Conservation (phyloP, 2,797 vertebrate genomes). For the Rhinella marina region DNA sequence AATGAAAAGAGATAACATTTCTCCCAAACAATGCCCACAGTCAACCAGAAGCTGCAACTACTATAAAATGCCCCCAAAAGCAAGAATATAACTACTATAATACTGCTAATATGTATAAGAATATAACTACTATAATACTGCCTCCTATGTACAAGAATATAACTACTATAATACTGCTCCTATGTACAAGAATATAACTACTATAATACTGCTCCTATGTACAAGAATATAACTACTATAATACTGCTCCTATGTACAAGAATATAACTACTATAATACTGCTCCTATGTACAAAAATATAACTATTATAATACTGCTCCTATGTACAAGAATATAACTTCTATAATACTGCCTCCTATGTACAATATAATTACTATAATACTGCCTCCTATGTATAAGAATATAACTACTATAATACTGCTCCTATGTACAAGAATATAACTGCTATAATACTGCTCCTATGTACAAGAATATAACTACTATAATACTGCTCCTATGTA, state of each 20-base stretch:
- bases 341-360: background rate
- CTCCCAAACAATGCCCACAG: background rate
- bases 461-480: background rate
- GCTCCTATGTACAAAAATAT: background rate
- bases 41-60: background rate
- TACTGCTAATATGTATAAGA: background rate
- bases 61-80: background rate
- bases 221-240: slow-evolving; percentile 4
- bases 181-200: too few species aligned
- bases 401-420: too few species aligned
- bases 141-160: too few species aligned
- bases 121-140: slow-evolving; percentile 1
- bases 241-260: background rate
- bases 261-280: background rate
- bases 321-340: slow-evolving; percentile 2
- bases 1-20: too few species aligned
- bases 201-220: background rate
- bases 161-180: too few species aligned
- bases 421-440: background rate
- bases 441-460: background rate
- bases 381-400: background rate
- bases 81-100: slow-evolving; percentile 4
- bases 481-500: background rate
- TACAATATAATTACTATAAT: slow-evolving; percentile 13
- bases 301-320: background rate